Evolutionary conservation across 2,888 invertebrate species (phyloP).

Genomic region (Eilema depressum): DNA sequence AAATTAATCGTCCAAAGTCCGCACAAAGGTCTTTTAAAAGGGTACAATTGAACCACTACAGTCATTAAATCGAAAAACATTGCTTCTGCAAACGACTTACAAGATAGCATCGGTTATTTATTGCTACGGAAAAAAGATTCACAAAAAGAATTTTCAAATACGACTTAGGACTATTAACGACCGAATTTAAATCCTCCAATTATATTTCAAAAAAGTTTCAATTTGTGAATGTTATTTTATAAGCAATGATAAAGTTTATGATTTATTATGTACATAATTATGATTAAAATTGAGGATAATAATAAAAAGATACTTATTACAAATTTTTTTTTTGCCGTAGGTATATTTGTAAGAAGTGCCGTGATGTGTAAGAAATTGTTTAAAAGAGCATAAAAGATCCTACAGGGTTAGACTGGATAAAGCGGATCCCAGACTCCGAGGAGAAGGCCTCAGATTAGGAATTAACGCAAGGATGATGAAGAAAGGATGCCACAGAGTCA

Average conservation of each 20-base stretch:
- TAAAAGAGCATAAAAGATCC: too few species aligned
- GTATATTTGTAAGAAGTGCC: too few species aligned
- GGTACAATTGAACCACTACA: slow-evolving; percentile 18
- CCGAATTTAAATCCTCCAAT: neutral
- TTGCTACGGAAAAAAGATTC: slow-evolving; percentile 29
- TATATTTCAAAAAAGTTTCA: slow-evolving; percentile 4
- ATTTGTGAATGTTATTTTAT: neutral
- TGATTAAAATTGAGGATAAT: neutral
- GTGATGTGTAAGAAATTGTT: too few species aligned
- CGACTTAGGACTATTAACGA: slow-evolving; percentile 12
- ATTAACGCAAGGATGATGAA: too few species aligned
- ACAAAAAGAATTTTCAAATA: slow-evolving; percentile 30
- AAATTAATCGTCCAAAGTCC: slow-evolving; percentile 4
- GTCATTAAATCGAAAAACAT: slow-evolving; percentile 33
- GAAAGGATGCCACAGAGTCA: too few species aligned
- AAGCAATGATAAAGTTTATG: neutral
- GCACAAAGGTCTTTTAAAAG: slow-evolving; percentile 26
- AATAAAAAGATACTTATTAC: too few species aligned
- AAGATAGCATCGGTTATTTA: slow-evolving; percentile 42
- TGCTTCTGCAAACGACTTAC: slow-evolving; percentile 28
- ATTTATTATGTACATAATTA: neutral
- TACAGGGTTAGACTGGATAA: too few species aligned
- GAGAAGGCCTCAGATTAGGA: too few species aligned
- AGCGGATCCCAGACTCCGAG: too few species aligned
- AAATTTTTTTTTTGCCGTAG: too few species aligned